Evolutionary conservation across 2,113 vertebrate species (phyloP).

Genomic region (Phocoena sinus): DNA sequence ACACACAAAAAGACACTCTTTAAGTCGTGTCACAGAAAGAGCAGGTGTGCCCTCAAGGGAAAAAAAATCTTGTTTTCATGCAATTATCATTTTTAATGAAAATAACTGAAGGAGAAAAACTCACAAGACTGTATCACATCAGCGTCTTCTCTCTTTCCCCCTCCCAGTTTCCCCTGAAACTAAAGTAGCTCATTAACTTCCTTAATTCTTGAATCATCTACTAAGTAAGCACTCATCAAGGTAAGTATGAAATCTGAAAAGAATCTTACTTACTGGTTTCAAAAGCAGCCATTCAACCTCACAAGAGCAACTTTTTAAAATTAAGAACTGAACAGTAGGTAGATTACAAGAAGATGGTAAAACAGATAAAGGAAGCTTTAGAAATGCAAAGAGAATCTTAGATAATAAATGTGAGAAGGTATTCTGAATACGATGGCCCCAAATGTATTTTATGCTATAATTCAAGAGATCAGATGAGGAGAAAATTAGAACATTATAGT

Average conservation of each 20-base stretch:
- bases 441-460: slow-evolving; percentile 36
- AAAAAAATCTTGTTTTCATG: slow-evolving; percentile 50
- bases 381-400: slow-evolving; percentile 57
- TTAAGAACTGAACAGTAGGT: slow-evolving; percentile 60
- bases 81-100: slow-evolving; percentile 53
- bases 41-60: neutral
- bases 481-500: slow-evolving; percentile 58
- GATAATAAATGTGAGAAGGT: slow-evolving; percentile 55
- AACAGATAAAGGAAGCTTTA: slow-evolving; percentile 49
- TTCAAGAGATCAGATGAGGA: slow-evolving; percentile 61
- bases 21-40: slow-evolving; percentile 46
- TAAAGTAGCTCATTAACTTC: slow-evolving; percentile 37
- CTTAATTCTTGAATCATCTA: slow-evolving; percentile 51
- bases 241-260: slow-evolving; percentile 53
- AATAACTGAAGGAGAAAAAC: slow-evolving; percentile 62
- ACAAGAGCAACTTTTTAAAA: slow-evolving; percentile 58
- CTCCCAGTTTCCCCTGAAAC: slow-evolving; percentile 20
- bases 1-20: neutral
- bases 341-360: slow-evolving; percentile 58
- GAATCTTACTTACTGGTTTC: slow-evolving; percentile 55
- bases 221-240: slow-evolving; percentile 39
- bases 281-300: slow-evolving; percentile 47
- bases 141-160: slow-evolving; percentile 4
- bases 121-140: slow-evolving; percentile 19
- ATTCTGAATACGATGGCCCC: slow-evolving; percentile 22